Percentiles rank a stretch among this genome's conserved stretches.
Conservation (phyloP, 2,888 invertebrate genomes). For the Stegana nigrithorax region DNA sequence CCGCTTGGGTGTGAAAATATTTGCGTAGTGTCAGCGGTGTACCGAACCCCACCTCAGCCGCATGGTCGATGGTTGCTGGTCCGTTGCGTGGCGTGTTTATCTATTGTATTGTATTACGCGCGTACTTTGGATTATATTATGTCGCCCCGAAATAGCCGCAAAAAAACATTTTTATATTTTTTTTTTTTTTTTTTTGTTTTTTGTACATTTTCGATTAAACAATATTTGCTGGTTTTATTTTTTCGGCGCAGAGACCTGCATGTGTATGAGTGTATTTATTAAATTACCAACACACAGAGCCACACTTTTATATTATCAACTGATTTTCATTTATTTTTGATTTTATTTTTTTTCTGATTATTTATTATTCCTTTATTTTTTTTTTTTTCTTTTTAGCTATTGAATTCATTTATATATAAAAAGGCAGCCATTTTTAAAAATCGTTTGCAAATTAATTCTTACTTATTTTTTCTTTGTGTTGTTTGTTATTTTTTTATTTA, state of each 20-base stretch:
- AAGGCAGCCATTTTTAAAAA: constrained; percentile 13
- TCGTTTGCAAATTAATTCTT: neutral
- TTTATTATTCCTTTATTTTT: neutral
- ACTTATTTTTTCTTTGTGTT: neutral
- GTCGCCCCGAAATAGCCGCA: neutral
- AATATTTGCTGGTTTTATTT: constrained; percentile 6
- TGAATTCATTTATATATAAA: constrained; percentile 9
- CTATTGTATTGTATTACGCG: constrained; percentile 21
- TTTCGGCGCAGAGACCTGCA: too few relatives aligned
- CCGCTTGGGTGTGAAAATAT: too few relatives aligned
- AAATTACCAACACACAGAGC: too few relatives aligned
- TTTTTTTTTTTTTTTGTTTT: constrained; percentile 36
- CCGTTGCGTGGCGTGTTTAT: constrained; percentile 18
- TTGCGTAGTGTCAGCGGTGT: too few relatives aligned
- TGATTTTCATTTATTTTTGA: constrained; percentile 20
- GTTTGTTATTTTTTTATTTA: neutral
- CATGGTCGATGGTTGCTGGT: too few relatives aligned
- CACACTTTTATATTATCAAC: too few relatives aligned
- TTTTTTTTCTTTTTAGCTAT: constrained; percentile 24
- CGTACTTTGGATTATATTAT: constrained; percentile 12
- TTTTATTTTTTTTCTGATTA: neutral
- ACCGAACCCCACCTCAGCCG: too few relatives aligned
- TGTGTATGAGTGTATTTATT: too few relatives aligned
- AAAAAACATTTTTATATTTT: constrained; percentile 21
- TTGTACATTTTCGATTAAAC: constrained; percentile 39